Conservation (phyloP, 2,888 invertebrate species). For the Drosophila anomalata region DNA sequence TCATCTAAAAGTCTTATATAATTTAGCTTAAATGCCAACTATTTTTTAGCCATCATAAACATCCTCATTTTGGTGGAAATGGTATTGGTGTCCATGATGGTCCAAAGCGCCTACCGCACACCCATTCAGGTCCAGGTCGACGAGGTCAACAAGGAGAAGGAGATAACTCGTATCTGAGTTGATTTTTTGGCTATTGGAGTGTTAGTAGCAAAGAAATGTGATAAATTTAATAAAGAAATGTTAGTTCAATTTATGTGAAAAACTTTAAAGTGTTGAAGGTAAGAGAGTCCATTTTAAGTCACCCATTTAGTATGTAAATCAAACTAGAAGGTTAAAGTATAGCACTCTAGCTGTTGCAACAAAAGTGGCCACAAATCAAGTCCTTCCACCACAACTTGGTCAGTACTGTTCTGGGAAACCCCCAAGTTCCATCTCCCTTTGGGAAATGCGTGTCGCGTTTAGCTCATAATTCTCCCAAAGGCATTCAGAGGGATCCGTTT, state of each 20-base stretch:
- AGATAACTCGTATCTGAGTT: conserved; percentile 38
- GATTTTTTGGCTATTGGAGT: neutral
- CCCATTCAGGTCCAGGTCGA: conserved; percentile 71
- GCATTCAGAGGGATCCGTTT: conserved; percentile 48
- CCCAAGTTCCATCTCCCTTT: conserved; percentile 5
- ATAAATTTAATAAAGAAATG: conserved; percentile 64
- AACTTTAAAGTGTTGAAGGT: neutral
- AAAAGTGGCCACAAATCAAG: conserved; percentile 64
- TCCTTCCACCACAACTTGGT: conserved; percentile 12
- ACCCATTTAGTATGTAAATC: conserved; percentile 7
- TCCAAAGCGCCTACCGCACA: conserved; percentile 79
- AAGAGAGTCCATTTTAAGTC: neutral
- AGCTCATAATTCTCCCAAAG: conserved; percentile 68
- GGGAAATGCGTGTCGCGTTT: conserved; percentile 68
- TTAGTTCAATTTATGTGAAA: conserved; percentile 35
- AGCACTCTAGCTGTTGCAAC: conserved; percentile 56
- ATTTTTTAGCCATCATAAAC: conserved; percentile 80
- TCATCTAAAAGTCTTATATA: neutral
- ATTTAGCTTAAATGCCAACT: neutral
- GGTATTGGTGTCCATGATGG: conserved; percentile 81
- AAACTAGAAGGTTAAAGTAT: conserved; percentile 37
- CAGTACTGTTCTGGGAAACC: conserved; percentile 1
- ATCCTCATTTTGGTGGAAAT: conserved; percentile 81
- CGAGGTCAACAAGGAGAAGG: conserved; percentile 50
- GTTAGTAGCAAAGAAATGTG: conserved; percentile 64